These are phyloP conservation scores for Drosophila lutescens DNA, from an alignment of 2,888 invertebrate genomes.

Conservation along the genomic window DNA sequence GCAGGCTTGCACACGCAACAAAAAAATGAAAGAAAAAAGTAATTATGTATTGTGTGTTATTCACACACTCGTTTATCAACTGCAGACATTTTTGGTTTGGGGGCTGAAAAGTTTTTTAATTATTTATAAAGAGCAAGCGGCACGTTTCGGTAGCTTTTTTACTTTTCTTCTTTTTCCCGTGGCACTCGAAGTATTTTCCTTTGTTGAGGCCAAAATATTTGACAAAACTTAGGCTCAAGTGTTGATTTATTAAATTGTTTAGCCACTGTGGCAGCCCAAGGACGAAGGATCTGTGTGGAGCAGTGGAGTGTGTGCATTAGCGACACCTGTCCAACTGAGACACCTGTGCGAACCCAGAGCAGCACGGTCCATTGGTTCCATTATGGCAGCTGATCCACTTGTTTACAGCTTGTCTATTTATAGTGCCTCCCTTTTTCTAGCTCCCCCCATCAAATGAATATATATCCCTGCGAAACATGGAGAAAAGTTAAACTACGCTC, in stretches of 20 bases:
- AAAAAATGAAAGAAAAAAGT: conserved; percentile 10
- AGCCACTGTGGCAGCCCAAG: conserved; percentile 16
- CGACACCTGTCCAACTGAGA: conserved; percentile 39
- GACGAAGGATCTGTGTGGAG: conserved; percentile 4
- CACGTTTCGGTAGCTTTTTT: conserved; percentile 29
- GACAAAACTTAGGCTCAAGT: conserved; percentile 42
- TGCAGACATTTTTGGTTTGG: conserved; percentile 19
- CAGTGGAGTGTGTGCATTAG: conserved; percentile 22
- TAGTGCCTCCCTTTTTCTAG: conserved; percentile 16
- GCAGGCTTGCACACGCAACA: conserved; percentile 17
- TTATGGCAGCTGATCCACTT: conserved; percentile 43
- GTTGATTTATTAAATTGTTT: conserved; percentile 45
- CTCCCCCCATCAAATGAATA: conserved; percentile 16
- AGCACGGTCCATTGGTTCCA: conserved; percentile 43
- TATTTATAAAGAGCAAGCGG: conserved; percentile 37
- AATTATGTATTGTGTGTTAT: conserved; percentile 35
- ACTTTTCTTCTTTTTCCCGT: conserved; percentile 10
- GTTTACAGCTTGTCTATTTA: conserved; percentile 44
- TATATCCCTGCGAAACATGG: conserved; percentile 10
- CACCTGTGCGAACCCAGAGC: conserved; percentile 22
- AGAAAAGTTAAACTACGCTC: conserved; percentile 12
- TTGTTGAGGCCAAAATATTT: conserved; percentile 42
- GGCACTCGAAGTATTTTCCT: conserved; percentile 35
- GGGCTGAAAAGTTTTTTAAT: conserved; percentile 47
- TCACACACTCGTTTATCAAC: conserved; percentile 46